These are phyloP conservation scores for Rousettus madagascariensis DNA, from an alignment of 2,797 vertebrate species.

Conservation along the genomic window DNA sequence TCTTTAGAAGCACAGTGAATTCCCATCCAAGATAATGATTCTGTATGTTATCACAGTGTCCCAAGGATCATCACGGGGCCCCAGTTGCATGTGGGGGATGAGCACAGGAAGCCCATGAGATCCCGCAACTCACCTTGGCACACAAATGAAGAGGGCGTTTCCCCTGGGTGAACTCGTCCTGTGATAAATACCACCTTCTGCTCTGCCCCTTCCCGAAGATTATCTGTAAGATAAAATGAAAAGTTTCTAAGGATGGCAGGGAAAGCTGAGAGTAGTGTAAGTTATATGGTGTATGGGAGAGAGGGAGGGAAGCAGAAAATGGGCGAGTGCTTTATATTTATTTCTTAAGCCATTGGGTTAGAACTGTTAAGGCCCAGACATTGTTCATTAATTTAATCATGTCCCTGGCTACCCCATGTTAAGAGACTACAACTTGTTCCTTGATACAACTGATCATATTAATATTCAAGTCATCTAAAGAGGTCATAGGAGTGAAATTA, in stretches of 20 bases:
- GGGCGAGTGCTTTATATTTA: background rate
- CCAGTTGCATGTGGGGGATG: accelerated
- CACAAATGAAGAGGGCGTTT: slow-evolving; percentile 98
- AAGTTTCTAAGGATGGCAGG: background rate
- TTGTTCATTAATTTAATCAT: background rate
- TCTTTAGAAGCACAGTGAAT: slow-evolving; percentile 11
- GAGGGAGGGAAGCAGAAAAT: background rate
- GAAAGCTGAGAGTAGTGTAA: background rate
- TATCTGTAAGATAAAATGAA: slow-evolving; percentile 82
- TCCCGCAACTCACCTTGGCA: slow-evolving; percentile 93
- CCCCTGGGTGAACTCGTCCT: slow-evolving; percentile 95
- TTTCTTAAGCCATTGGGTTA: background rate
- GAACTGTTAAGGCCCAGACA: background rate
- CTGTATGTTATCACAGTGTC: background rate
- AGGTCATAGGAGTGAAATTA: background rate
- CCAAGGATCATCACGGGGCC: background rate
- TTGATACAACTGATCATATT: background rate
- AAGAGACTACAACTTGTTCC: background rate
- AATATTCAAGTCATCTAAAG: background rate
- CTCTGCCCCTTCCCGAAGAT: slow-evolving; percentile 88
- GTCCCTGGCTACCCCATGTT: background rate
- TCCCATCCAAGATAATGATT: background rate
- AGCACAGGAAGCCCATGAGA: background rate
- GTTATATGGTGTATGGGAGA: no score
- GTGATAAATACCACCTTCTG: slow-evolving; percentile 97